Base-by-base conservation (phyloP, 2,888 invertebrate genomes). In the Ecliptopera silaceata region DNA sequence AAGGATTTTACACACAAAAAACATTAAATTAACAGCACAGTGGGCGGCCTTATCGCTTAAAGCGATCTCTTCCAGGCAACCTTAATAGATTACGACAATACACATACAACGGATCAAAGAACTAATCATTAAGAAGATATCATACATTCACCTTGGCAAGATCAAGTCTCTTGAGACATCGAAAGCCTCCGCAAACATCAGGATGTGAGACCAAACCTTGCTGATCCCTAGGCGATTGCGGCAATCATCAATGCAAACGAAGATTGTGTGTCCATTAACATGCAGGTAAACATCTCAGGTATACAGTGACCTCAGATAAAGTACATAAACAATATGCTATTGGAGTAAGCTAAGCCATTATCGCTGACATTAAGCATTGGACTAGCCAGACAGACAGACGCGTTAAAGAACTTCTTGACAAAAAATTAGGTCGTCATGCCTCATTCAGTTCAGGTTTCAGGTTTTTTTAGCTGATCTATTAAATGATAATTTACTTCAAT, bases 211-310 rank as follows among this genome's bases (percentile, higher is more conserved):
- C 13, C 32, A 29, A 34, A 29, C 50, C 56, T 56, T 46, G 49
- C 15, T 22, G 43, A 38, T 63, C 64, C 56, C 63, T 34, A 41
- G 63, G 49, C 52, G 45, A 65, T 64, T 61, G 59, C 57, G 36
- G 49, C 52, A 63, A 63, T 61, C 59, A 64, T 56, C 47, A 55
- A 62, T 64, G 57, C 56, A 55, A 56, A 59, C 60, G 43, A n/a
- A 56, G 48, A 59, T 62, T 66, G 59, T 63, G 26, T 59, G 39
- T 22, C 48, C 43, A 62, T 72, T 69, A 62, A 55, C 45, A 72
- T 71, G 64, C 66, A 60, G 59, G 69, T 64, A 60, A 57, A 65
- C 49, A 51, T 59, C 54, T 53, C 15, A 39, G 34, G 56, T 45
- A 55, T 62, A 61, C 61, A 66, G 56, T 56, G 51, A 48, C 38